Percentiles rank a stretch among this genome's conserved stretches.
Evolutionary conservation across 2,797 vertebrate species (phyloP).

Genomic region (Thamnophis elegans): DNA sequence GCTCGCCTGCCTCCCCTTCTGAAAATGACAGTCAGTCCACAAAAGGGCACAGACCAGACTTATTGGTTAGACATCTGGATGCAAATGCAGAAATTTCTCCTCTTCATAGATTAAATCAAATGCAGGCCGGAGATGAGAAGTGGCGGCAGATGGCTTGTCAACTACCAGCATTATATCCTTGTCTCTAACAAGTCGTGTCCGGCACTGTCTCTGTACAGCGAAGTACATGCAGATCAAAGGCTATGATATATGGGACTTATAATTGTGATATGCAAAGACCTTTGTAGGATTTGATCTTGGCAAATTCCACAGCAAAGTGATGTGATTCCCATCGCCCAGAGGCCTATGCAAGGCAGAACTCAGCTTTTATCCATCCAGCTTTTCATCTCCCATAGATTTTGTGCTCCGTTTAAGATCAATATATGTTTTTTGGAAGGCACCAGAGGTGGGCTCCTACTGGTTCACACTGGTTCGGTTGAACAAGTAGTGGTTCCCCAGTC

Average conservation of each 20-base stretch:
- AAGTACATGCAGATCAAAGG: neutral
- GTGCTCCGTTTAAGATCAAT: neutral
- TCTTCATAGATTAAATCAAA: neutral
- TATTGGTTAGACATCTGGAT: neutral
- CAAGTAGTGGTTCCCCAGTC: too few species aligned
- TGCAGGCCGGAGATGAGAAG: neutral
- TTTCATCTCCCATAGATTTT: neutral
- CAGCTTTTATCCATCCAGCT: neutral
- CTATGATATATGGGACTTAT: neutral
- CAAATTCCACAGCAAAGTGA: neutral
- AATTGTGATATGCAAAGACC: neutral
- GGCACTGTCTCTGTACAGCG: neutral
- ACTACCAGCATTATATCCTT: neutral
- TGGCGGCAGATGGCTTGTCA: neutral
- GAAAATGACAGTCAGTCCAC: constrained; percentile 22
- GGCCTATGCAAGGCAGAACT: neutral
- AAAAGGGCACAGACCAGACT: neutral
- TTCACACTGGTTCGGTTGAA: too few species aligned
- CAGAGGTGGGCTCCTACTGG: too few species aligned
- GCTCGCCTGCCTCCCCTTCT: neutral
- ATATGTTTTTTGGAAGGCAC: neutral
- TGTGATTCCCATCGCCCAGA: neutral
- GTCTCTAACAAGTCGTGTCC: neutral
- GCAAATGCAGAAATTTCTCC: neutral
- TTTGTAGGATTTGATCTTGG: neutral